Percentiles rank a stretch among this genome's conserved stretches.
Conservation (phyloP, 1,140 invertebrate species). For the Ericerus pela region DNA sequence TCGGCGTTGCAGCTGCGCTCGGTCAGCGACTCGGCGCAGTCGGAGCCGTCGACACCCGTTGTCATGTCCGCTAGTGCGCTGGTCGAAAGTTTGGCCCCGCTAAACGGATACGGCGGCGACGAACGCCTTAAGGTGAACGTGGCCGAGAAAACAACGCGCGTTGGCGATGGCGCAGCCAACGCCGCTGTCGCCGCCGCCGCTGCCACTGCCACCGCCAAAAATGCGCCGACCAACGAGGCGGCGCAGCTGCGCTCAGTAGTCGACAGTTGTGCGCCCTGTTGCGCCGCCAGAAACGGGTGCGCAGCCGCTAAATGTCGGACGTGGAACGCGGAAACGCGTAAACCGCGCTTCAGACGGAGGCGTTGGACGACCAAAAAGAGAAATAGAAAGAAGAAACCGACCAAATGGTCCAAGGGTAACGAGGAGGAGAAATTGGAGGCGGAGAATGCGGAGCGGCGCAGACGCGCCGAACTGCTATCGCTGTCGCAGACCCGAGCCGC, state of each 20-base stretch:
- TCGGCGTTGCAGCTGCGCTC: not conserved
- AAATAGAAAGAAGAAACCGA: not conserved
- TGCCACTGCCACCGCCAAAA: not conserved
- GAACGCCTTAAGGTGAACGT: not conserved
- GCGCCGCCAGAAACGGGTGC: not conserved
- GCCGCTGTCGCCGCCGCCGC: not conserved
- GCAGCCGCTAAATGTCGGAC: not conserved
- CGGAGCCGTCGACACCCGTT: not conserved
- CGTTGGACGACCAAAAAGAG: not conserved
- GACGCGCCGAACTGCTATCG: constrained; percentile 3
- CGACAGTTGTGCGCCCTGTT: not conserved
- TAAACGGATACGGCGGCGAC: not conserved
- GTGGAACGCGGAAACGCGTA: not conserved
- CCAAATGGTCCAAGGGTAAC: not conserved
- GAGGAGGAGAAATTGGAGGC: constrained; percentile 13
- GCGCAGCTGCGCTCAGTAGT: too few relatives aligned
- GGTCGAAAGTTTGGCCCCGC: not conserved
- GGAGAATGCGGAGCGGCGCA: constrained; percentile 9
- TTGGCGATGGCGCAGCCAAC: not conserved
- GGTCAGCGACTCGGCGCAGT: not conserved
- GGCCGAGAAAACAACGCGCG: not conserved
- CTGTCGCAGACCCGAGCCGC: not conserved
- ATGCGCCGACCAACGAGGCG: not conserved
- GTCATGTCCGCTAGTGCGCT: not conserved
- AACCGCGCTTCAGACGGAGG: not conserved